Evolutionary conservation across 2,797 vertebrate species (phyloP).

Genomic region (Lithobates sylvaticus): DNA sequence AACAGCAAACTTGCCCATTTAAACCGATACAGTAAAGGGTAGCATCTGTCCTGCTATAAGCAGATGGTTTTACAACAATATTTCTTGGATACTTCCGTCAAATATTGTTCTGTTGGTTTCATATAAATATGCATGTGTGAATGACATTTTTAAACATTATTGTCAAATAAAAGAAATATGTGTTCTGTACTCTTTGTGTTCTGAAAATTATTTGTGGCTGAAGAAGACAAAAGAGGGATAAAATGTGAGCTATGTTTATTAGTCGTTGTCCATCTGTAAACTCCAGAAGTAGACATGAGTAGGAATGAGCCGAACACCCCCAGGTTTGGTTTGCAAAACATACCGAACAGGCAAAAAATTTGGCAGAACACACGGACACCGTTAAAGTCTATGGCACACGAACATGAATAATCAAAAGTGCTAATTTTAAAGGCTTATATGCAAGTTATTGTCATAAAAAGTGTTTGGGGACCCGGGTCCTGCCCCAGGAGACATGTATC

Average conservation of each 20-base stretch:
- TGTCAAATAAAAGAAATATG: neutral
- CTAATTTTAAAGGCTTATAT: too few species aligned
- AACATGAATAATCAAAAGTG: too few species aligned
- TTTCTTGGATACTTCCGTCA: neutral
- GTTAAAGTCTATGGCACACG: too few species aligned
- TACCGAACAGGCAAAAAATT: too few species aligned
- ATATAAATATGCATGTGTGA: neutral
- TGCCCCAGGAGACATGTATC: too few species aligned
- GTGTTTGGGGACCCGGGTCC: too few species aligned
- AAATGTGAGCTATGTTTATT: neutral
- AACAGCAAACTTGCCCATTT: neutral
- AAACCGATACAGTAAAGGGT: neutral
- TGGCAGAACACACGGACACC: too few species aligned
- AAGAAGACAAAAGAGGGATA: neutral
- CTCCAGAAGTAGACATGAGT: too few species aligned
- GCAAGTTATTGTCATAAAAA: too few species aligned
- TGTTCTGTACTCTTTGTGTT: neutral
- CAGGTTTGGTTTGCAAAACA: too few species aligned
- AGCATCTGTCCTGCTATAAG: neutral
- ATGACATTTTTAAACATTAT: neutral
- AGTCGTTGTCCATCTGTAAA: neutral
- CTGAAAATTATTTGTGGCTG: neutral
- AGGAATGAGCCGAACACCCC: too few species aligned
- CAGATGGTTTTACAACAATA: constrained; percentile 10
- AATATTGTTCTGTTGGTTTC: neutral